A percentile compares a stretch with the other conserved stretches of the same genome.
phyloP scores from a whole-genome alignment of 2,113 vertebrate species.

The Mixornis gularis region DNA sequence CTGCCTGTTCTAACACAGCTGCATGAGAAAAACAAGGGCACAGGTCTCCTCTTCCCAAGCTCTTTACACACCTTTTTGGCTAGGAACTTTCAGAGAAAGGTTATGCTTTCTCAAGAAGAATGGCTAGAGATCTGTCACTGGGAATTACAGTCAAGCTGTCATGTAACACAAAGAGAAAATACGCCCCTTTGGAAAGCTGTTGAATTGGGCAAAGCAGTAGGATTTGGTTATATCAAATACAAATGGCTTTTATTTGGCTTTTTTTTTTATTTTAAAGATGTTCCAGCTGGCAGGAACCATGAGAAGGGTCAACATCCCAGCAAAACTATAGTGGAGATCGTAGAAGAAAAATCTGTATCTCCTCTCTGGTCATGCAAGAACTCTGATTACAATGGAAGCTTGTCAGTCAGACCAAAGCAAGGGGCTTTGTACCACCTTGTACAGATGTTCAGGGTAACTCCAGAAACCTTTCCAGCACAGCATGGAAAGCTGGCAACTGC shows the following conservation, averaged over 20 bases:
- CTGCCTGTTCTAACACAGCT: conserved; percentile 26
- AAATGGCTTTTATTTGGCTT: neutral
- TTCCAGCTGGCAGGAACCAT: neutral
- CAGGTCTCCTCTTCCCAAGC: conserved; percentile 41
- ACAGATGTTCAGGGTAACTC: neutral
- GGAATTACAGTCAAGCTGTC: neutral
- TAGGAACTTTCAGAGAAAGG: neutral
- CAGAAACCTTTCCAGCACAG: neutral
- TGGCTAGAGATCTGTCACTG: neutral
- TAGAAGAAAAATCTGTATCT: neutral
- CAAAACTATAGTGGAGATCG: neutral
- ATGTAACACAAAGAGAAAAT: neutral
- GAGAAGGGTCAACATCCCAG: neutral
- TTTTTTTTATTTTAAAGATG: neutral
- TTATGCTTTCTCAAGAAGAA: conserved; percentile 33
- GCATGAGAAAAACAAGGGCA: conserved; percentile 23
- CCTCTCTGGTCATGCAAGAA: neutral
- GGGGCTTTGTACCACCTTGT: neutral
- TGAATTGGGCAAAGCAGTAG: neutral
- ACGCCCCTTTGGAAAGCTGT: neutral
- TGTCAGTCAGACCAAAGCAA: neutral
- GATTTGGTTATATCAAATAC: neutral
- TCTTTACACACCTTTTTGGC: neutral
- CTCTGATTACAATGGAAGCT: neutral
- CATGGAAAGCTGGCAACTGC: neutral